Base-by-base conservation (phyloP, 2,888 invertebrate species). In the Choristoneura rosaceana region DNA sequence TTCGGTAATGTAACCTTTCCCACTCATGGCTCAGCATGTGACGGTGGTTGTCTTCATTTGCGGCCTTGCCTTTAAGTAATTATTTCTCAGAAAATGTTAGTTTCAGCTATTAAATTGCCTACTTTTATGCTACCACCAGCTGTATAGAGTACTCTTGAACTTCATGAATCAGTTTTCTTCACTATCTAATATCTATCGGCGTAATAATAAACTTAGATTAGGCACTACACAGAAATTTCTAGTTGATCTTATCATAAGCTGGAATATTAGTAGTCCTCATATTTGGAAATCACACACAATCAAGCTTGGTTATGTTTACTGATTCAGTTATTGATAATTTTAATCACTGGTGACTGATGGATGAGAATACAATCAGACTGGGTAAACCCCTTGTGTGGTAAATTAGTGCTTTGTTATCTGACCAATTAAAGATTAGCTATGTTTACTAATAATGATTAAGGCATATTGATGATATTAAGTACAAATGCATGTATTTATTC, bases 361-460 rank as follows among this genome's bases (percentile, higher is more conserved):
- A 12, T 25, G 25, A 2, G 10, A 10, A 55, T 25, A 55, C 55
- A 55, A 25, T 55, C 55, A n/a, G 17, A 15, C 25, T 17, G 25
- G 25, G 25, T 25, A 12, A 55, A 25, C 12, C 55, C 55, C 25
- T 12, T 55, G 25, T 55, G 55, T 17, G 55, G 55, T 25, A 55
- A 25, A 55, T 55, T 12, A 55, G 25, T 25, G 25, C 12, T 47
- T 47, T 25, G 25, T 55, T 55, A 55, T 55, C 55, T 10, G 3
- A 25, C 55, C 55, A 55, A 55, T 55, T 55, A 55, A 55, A 25
- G 25, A 55, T 25, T 25, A 55, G 25, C 25, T 12, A 8, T 55
- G 55, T 55, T 55, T 55, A 25, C 55, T 12, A 55, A 55, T 25
- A 55, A 12, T 55, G 55, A 55, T 55, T 55, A 55, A 55, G 12